phyloP scores from a whole-genome alignment of 2,888 invertebrate species.

The Altica lythri region DNA sequence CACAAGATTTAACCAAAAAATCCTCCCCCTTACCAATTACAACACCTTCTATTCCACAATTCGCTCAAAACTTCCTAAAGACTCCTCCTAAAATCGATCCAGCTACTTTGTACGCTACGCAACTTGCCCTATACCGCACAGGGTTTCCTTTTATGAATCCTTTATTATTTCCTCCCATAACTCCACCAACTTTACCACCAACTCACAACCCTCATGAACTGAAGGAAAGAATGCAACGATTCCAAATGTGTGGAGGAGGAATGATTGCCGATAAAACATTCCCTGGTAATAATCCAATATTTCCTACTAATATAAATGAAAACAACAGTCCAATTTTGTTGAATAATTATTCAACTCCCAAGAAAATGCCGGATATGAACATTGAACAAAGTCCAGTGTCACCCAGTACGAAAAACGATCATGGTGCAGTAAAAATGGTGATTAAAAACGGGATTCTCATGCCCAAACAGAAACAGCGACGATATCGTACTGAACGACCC shows the following conservation, averaged over 20 bases:
- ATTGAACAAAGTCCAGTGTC: constrained; percentile 56
- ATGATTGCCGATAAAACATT: constrained; percentile 65
- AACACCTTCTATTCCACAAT: constrained; percentile 36
- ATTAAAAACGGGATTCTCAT: constrained; percentile 88
- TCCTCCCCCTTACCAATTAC: constrained; percentile 50
- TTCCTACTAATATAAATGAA: too few relatives aligned
- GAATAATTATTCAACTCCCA: constrained; percentile 45
- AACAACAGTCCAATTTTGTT: constrained; percentile 61
- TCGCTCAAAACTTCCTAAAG: constrained; percentile 72
- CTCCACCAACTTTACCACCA: constrained; percentile 58
- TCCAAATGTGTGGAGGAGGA: constrained; percentile 73
- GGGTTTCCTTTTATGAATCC: constrained; percentile 64
- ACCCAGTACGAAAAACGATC: too few relatives aligned
- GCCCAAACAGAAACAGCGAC: constrained; percentile 89
- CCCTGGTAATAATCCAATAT: too few relatives aligned
- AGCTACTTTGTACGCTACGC: constrained; percentile 64
- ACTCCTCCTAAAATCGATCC: constrained; percentile 67
- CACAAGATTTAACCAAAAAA: constrained; percentile 59
- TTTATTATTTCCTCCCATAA: constrained; percentile 66
- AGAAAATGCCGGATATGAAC: constrained; percentile 42
- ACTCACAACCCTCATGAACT: too few relatives aligned
- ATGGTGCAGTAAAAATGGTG: constrained; percentile 83
- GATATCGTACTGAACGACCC: constrained; percentile 88
- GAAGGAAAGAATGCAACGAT: constrained; percentile 69
- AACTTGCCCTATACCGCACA: constrained; percentile 66